Evolutionary conservation across 2,797 vertebrate genomes (phyloP).

Genomic region (Alfaro cultratus): DNA sequence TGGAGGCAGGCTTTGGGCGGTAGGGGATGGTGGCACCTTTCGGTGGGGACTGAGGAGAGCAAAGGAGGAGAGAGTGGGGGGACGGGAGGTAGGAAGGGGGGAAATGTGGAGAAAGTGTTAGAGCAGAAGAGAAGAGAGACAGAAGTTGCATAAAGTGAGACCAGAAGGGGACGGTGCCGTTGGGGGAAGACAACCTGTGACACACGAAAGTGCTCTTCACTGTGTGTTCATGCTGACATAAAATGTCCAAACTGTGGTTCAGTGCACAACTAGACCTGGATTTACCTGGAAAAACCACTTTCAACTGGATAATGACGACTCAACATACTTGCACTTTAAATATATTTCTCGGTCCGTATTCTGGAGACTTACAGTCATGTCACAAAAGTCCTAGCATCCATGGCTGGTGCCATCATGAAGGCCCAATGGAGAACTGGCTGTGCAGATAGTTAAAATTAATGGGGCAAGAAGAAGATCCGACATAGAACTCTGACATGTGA

Average conservation of each 20-base stretch:
- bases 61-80: conserved; percentile 63
- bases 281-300: conserved; percentile 73
- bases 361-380: conserved; percentile 72
- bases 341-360: conserved; percentile 2
- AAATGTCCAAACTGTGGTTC: conserved; percentile 57
- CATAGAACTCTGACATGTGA: conserved; percentile 11
- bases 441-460: conserved; percentile 69
- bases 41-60: conserved; percentile 93
- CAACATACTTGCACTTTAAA: conserved; percentile 31
- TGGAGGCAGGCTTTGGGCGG: conserved; percentile 99
- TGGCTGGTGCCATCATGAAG: conserved; percentile 66
- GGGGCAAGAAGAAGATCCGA: conserved; percentile 34
- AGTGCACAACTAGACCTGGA: conserved; percentile 59
- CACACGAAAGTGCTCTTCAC: conserved; percentile 72
- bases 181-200: conserved; percentile 70
- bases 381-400: conserved; percentile 70
- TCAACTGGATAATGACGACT: conserved; percentile 77
- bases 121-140: conserved; percentile 57
- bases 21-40: conserved; percentile 99
- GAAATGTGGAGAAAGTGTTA: conserved; percentile 86
- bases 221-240: conserved; percentile 72
- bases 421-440: conserved; percentile 70
- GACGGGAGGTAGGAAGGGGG: conserved; percentile 73
- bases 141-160: conserved; percentile 69
- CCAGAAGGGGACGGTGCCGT: conserved; percentile 68